Evolutionary conservation across 1,140 invertebrate species (phyloP).

Genomic region (Glossosoma conforme): DNA sequence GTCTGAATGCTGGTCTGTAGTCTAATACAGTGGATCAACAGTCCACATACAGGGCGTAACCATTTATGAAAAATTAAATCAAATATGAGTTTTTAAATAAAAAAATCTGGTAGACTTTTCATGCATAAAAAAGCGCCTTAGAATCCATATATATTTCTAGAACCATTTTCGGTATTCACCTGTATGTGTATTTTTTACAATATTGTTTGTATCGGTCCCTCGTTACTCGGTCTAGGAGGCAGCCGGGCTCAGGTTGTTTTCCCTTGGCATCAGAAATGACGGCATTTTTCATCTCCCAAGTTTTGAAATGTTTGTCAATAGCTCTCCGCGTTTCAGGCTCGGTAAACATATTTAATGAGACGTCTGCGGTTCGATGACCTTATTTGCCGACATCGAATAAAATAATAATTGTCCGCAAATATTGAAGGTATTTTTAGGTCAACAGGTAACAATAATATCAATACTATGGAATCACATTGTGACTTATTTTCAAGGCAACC

Average conservation of each 20-base stretch:
- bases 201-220: no score
- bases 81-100: no score
- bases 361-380: conserved; percentile 10
- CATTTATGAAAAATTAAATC: no score
- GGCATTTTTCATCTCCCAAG: conserved; percentile 6
- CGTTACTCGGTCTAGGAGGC: neutral
- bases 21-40: no score
- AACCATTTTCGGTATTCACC: no score
- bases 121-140: no score
- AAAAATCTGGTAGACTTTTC: no score
- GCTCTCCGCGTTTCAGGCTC: conserved; percentile 19
- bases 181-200: no score
- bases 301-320: conserved; percentile 14
- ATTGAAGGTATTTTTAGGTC: conserved; percentile 9
- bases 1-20: no score
- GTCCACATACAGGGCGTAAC: no score
- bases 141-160: no score
- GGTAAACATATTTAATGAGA: conserved; percentile 30
- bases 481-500: neutral
- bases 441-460: conserved; percentile 1
- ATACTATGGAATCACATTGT: neutral
- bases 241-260: neutral
- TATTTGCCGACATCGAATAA: no score
- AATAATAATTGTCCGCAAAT: conserved; percentile 11
- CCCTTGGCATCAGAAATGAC: conserved; percentile 7